Base-by-base conservation (phyloP, 2,888 invertebrate species). In the Agrochola lota region DNA sequence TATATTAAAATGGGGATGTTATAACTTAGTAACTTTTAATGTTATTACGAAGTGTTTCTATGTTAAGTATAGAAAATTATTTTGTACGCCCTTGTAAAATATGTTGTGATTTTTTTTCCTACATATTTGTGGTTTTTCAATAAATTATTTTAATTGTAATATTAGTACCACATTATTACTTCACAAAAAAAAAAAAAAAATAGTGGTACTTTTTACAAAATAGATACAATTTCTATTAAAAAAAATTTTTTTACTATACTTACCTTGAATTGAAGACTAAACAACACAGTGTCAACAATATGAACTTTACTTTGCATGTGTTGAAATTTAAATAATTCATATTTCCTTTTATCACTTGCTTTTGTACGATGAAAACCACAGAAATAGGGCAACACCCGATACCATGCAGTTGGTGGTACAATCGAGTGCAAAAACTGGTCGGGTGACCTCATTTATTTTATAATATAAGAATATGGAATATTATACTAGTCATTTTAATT, bases 351-450 rank as follows among this genome's bases (percentile, higher is more conserved):
- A 69, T 20, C 35, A 67, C 52, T 75, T 67, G 43, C 71, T 84
- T 85, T 75, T 84, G 74, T 80, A 74, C 55, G 26, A 55, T 71
- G 57, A 35, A 82, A 84, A 75, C 86, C 69, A 30, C 71, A 64
- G 60, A 77, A 68, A 74, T 74, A 75, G 74, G 59, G 17, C 76
- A 71, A 35, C 78, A 71, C 63, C 20, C 43, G 64, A 63, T 71
- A 64, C 40, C 40, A 12, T 49, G 20, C 76, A 64, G 62, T 72
- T 75, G 64, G 30, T 68, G 46, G 78, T 83, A 75, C 77, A 79
- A 69, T 75, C 87, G 80, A 78, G 88, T 69, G 78, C 87, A 89
- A 87, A 86, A 84, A 85, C 86, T 81, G 85, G 87, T 85, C 63
- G 74, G 43, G 4, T 74, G 74, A 70, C 85, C 78, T 72, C 71